Base-by-base conservation (phyloP, 2,113 vertebrate species). In the Brienomyrus brachyistius region DNA sequence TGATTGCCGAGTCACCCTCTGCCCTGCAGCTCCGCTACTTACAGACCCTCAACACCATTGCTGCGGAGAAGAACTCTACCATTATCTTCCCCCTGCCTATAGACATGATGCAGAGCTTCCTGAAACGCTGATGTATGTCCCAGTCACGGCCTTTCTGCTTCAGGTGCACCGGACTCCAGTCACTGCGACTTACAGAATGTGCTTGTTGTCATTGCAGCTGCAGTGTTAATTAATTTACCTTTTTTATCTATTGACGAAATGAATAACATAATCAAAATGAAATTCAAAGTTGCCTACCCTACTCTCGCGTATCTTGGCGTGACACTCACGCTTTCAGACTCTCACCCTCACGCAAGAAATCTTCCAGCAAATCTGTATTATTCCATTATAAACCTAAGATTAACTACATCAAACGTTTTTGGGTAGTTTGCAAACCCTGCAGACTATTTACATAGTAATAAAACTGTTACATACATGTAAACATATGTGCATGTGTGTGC, bases 1-100 rank as follows among this genome's bases (percentile, higher is more conserved):
- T 93, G 43, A 92, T 92, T 45, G 88, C 90, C 0, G 88, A 89
- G 8, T 52, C 90, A 8, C 92, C 92, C 6, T 88, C 82, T 2
- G 90, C 92, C 88, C 90, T 93, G 70, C 92, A 93, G 90, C 92
- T 93, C 27, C 92, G 92, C 27, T 92, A 92, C 66, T 62, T 93
- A 3, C 92, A 92, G 90, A 92, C 92, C 1, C 91, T 93, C 8
- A 87, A 91, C 27, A 90, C 91, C 23, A 88, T 93, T 17, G 89
- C 92, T 0, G 70, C 92, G 2, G 92, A 93, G 51, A 90, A 89
- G 48, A 91, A 91, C 84, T 93, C 92, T 3, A 92, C 92, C 80
- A 91, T 93, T 62, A 35, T 93, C 6, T 93, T 93, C 83, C 92
- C 92, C 1, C 27, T 93, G 47, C 92, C 92, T 31, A 84, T 93